Conservation (phyloP, 2,888 invertebrate genomes). For the Caenorhabditis sp. region DNA sequence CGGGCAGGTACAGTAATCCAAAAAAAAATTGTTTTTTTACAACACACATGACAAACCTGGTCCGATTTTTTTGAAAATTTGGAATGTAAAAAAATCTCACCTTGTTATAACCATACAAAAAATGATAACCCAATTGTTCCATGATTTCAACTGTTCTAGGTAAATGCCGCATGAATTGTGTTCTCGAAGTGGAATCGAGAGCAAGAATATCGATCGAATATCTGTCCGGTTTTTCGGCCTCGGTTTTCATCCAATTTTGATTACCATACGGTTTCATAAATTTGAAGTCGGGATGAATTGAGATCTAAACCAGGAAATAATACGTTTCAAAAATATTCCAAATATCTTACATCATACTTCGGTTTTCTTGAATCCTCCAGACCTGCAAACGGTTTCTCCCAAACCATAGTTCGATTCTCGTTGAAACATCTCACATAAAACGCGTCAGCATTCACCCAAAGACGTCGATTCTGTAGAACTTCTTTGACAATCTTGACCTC, state of each 20-base stretch:
- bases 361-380: too few species aligned
- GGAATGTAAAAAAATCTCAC: too few species aligned
- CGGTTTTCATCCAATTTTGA: background rate
- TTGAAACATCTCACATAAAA: background rate
- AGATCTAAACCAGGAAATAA: background rate
- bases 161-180: conserved; percentile 63
- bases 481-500: background rate
- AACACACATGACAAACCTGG: too few species aligned
- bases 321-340: too few species aligned
- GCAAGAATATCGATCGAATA: conserved; percentile 48
- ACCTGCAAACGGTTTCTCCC: too few species aligned
- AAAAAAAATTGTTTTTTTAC: too few species aligned
- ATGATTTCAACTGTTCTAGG: conserved; percentile 75
- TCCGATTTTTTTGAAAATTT: too few species aligned
- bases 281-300: background rate
- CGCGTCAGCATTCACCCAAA: conserved; percentile 4
- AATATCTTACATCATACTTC: background rate
- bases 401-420: background rate
- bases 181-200: conserved; percentile 54
- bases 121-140: conserved; percentile 78
- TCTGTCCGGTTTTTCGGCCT: conserved; percentile 7
- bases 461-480: background rate
- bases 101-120: conserved; percentile 88
- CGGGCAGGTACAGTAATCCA: too few species aligned
- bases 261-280: background rate